Percentiles rank a stretch among this genome's conserved stretches.
Evolutionary conservation across 2,113 vertebrate species (phyloP).

Genomic region (Callipepla californica): DNA sequence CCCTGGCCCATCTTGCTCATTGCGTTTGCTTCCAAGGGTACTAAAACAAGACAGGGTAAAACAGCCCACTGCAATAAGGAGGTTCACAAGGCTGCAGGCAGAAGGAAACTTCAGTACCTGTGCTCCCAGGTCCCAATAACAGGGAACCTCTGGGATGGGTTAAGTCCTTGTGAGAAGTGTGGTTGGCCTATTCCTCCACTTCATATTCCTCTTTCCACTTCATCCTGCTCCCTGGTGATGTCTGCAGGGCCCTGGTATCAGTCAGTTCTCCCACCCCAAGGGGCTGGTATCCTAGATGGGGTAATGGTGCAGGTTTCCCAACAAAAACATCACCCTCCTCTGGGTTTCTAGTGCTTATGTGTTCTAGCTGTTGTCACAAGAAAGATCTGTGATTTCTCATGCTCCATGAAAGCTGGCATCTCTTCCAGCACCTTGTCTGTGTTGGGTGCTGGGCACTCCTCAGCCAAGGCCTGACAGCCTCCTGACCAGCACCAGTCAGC

Average conservation of each 20-base stretch:
- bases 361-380: background rate
- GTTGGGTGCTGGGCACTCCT: background rate
- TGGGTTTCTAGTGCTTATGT: background rate
- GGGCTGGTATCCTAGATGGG: background rate
- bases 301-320: accelerated
- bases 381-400: background rate
- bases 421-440: background rate
- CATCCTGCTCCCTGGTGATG: background rate
- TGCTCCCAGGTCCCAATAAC: background rate
- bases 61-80: background rate
- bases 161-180: background rate
- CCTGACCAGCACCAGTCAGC: background rate
- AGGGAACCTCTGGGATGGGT: background rate
- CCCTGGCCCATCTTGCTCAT: background rate
- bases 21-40: background rate
- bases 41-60: background rate
- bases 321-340: background rate
- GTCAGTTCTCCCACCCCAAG: background rate
- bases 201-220: background rate
- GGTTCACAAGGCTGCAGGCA: background rate
- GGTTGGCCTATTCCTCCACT: background rate
- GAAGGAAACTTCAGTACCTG: background rate
- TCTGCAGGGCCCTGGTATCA: background rate
- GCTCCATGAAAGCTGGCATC: background rate
- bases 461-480: background rate